Evolutionary conservation across 2,797 vertebrate genomes (phyloP).

Genomic region (Acropternis orthonyx): DNA sequence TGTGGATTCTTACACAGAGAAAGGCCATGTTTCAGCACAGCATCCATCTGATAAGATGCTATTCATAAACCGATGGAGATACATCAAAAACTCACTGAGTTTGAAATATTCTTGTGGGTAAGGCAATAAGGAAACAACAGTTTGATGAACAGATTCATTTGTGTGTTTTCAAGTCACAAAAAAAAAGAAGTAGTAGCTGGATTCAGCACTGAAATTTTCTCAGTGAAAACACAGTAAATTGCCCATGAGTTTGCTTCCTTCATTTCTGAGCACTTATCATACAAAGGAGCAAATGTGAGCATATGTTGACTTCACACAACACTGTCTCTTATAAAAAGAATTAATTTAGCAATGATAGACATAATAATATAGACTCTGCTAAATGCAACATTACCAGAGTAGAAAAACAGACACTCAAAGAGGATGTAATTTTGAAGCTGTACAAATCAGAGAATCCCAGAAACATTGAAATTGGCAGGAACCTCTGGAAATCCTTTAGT

Average conservation of each 20-base stretch:
- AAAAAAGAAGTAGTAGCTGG: not conserved
- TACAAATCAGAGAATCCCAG: not conserved
- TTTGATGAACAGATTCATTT: not conserved
- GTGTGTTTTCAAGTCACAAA: not conserved
- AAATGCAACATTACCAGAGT: not conserved
- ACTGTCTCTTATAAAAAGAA: not conserved
- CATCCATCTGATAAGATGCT: not conserved
- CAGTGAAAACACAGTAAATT: constrained; percentile 4
- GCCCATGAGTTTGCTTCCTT: not conserved
- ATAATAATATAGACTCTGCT: not conserved
- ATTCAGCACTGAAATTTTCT: not conserved
- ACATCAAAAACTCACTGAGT: not conserved
- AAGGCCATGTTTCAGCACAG: not conserved
- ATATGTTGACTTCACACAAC: not conserved
- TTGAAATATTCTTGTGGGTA: not conserved
- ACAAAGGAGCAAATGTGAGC: constrained; percentile 1
- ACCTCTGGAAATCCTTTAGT: not conserved
- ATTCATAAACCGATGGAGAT: not conserved
- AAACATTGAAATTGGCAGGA: not conserved
- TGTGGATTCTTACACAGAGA: not conserved
- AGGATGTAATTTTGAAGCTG: not conserved
- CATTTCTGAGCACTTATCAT: not conserved
- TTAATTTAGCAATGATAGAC: not conserved
- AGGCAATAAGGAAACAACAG: not conserved
- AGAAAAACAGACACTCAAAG: not conserved